Percentiles rank a stretch among this genome's conserved stretches.
Evolutionary conservation across 2,113 vertebrate species (phyloP).

Genomic region (Pitta sordida): DNA sequence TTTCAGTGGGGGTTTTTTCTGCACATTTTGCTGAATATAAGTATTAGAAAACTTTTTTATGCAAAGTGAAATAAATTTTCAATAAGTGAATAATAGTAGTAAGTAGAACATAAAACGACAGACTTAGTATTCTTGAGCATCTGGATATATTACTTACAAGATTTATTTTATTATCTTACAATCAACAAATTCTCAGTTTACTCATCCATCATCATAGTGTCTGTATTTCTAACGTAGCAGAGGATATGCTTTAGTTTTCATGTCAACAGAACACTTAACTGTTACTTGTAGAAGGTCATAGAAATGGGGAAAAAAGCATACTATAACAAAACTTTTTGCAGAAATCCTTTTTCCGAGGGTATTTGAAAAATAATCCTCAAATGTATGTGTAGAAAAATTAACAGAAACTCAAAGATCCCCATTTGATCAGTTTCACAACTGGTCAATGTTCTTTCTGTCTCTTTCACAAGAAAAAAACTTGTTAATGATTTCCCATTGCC

Average conservation of each 20-base stretch:
- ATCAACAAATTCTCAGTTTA: not conserved
- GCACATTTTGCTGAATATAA: not conserved
- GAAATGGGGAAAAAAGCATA: not conserved
- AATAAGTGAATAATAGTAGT: not conserved
- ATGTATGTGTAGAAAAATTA: not conserved
- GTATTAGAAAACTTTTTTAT: not conserved
- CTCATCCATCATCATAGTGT: not conserved
- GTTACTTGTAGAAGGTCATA: not conserved
- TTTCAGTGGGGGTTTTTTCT: not conserved
- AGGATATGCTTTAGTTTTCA: not conserved
- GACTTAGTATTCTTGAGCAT: not conserved
- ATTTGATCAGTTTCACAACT: not conserved
- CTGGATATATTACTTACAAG: not conserved
- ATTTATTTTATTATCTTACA: not conserved
- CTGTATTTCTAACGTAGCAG: not conserved
- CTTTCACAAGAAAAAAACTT: not conserved
- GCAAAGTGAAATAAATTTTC: not conserved
- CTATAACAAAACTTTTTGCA: not conserved
- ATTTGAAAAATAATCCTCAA: not conserved
- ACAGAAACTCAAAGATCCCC: not conserved
- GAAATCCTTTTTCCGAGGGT: not conserved
- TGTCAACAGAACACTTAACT: not conserved
- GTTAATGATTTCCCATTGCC: not conserved
- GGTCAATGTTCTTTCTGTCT: not conserved
- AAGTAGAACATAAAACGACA: not conserved